A percentile compares a stretch with the other conserved stretches of the same genome.
These are phyloP conservation scores for Bombus ignitus DNA, from an alignment of 1,140 invertebrate species.

Conservation along the genomic window DNA sequence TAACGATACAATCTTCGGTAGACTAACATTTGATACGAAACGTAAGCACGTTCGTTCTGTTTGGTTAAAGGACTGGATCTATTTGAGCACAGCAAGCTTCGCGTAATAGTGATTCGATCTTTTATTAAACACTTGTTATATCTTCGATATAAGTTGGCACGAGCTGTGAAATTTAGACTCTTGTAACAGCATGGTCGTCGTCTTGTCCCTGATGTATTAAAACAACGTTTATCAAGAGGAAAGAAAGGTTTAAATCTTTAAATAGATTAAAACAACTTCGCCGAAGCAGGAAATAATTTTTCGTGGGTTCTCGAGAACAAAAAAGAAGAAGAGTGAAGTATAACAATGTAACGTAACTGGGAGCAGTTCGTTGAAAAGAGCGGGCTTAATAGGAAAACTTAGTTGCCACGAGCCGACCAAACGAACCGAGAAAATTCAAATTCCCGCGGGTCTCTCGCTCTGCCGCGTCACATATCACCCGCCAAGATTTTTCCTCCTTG, in stretches of 20 bases:
- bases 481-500: slow-evolving; percentile 48
- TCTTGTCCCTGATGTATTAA: background rate
- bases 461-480: slow-evolving; percentile 15
- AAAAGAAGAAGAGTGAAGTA: background rate
- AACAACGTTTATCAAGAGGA: background rate
- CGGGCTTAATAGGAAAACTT: slow-evolving; percentile 25
- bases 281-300: background rate
- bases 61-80: background rate
- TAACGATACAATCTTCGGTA: slow-evolving; percentile 13
- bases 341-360: background rate
- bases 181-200: background rate
- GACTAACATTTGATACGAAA: slow-evolving; percentile 12
- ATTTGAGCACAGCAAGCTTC: background rate
- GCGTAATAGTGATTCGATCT: background rate
- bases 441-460: slow-evolving; percentile 7
- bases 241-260: background rate
- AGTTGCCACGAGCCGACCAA: background rate
- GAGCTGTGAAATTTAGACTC: background rate
- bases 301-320: background rate
- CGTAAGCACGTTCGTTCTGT: background rate
- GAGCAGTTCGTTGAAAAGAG: slow-evolving; percentile 2
- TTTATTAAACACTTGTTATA: background rate
- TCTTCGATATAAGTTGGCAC: background rate
- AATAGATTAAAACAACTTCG: background rate
- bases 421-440: slow-evolving; percentile 42